Percentiles rank a stretch among this genome's conserved stretches.
phyloP scores from a whole-genome alignment of 2,797 vertebrate species.

The Odontamblyopus lacepedii region DNA sequence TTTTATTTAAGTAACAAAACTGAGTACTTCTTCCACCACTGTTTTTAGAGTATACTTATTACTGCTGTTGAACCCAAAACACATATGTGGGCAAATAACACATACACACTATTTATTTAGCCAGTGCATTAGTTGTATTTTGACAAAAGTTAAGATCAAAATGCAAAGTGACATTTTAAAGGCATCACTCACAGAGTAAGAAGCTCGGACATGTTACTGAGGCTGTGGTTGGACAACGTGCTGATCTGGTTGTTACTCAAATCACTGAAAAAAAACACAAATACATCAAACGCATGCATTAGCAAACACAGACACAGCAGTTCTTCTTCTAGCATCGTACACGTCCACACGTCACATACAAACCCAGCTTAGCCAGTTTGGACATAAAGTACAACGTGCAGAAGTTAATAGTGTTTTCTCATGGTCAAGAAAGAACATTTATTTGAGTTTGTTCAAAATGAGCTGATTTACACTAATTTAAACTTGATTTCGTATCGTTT shows the following conservation, averaged over 20 bases:
- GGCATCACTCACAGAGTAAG: slow-evolving; percentile 95
- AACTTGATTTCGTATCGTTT: neutral
- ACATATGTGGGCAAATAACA: neutral
- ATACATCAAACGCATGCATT: slow-evolving; percentile 59
- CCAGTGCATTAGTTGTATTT: neutral
- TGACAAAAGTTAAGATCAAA: neutral
- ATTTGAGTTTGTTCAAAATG: too few species aligned
- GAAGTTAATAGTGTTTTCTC: neutral
- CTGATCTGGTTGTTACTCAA: slow-evolving; percentile 99
- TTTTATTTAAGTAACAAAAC: too few species aligned
- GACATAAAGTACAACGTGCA: neutral
- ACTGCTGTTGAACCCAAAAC: slow-evolving; percentile 1
- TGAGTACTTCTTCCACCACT: too few species aligned
- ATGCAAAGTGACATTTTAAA: slow-evolving; percentile 28
- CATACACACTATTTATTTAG: neutral
- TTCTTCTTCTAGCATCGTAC: slow-evolving; percentile 9
- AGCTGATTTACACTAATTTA: too few species aligned
- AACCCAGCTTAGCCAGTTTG: slow-evolving; percentile 12
- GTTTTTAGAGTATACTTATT: neutral
- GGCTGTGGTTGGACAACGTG: slow-evolving; percentile 98
- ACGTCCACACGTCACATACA: slow-evolving; percentile 19
- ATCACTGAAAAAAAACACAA: slow-evolving; percentile 89
- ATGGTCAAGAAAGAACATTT: neutral
- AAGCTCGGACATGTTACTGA: slow-evolving; percentile 99
- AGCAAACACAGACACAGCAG: slow-evolving; percentile 15